Base-by-base conservation (phyloP, 1,140 invertebrate genomes). In the Charaxes varanes region DNA sequence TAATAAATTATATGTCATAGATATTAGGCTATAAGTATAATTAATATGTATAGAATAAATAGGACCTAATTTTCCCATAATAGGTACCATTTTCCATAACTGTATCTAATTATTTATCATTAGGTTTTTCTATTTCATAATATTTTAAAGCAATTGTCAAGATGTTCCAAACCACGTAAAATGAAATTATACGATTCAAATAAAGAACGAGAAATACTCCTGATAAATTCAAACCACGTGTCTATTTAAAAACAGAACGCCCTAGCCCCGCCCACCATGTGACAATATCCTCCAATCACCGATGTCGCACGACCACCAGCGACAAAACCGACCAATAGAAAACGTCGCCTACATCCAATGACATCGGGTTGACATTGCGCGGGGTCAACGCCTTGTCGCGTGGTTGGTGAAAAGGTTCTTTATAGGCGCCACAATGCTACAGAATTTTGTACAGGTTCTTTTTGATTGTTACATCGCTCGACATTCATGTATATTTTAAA, bases 281-380 rank as follows among this genome's bases (percentile, higher is more conserved):
- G 78, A 82, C 78, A 79, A 57, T 52, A 51, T 26, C 34, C 41
- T 57, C 76, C 76, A 82, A 80, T 74, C 31, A 42, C 45, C 42
- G 59, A 72, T 79, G 78, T 78, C 73, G 63, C 78, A 49, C 35
- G 50, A 40, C 57, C 68, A 68, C 70, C 66, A 60, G 73, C 71
- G 78, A 82, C 78, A 79, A 4, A 16, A 18, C n/a, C 46, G 26
- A 40, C 76, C 78, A 80, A 82, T 82, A 23, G 56, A 31, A 43
- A 14, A 42, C 64, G 71, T 74, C 65, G 64, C 63, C 26, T 23
- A 53, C 60, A 38, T 50, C 74, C 78, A 82, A 72, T 78, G 78
- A 82, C 78, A 82, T 62, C 44, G 46, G 52, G 66, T 65, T 80
- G 77, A 81, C 77, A 81, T 53, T 21, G 6, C 19, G 5, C n/a